A percentile compares a stretch with the other conserved stretches of the same genome.
Conservation (phyloP, 1,140 invertebrate species). For the Bombus turneri region DNA sequence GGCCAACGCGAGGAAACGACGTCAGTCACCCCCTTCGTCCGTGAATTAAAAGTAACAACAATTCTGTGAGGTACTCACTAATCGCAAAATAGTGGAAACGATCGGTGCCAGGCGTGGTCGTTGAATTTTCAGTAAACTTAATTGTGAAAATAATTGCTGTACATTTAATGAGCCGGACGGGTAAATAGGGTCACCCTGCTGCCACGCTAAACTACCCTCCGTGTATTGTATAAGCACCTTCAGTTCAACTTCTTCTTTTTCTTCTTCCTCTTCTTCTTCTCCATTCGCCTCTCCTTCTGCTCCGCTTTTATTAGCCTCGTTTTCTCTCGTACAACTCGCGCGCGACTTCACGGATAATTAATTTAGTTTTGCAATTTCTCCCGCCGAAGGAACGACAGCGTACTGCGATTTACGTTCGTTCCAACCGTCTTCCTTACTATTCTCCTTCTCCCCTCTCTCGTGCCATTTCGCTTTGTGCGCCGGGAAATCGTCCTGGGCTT, state of each 20-base stretch:
- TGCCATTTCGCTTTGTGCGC: slow-evolving; percentile 16
- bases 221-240: slow-evolving; percentile 49
- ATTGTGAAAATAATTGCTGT: slow-evolving; percentile 61
- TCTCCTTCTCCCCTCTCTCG: slow-evolving; percentile 4
- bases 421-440: neutral
- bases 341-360: slow-evolving; percentile 76
- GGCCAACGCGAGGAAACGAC: neutral
- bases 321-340: slow-evolving; percentile 64
- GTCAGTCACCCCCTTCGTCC: neutral
- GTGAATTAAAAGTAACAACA: neutral
- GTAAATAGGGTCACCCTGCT: slow-evolving; percentile 35
- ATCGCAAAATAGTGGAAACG: neutral
- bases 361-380: slow-evolving; percentile 77
- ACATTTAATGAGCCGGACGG: slow-evolving; percentile 53
- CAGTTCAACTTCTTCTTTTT: neutral
- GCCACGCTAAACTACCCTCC: slow-evolving; percentile 51
- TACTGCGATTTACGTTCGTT: slow-evolving; percentile 55
- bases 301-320: slow-evolving; percentile 69
- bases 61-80: neutral
- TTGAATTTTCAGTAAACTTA: slow-evolving; percentile 23
- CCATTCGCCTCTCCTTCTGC: slow-evolving; percentile 7
- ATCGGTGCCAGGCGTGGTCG: neutral
- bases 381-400: slow-evolving; percentile 68
- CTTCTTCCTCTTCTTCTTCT: neutral
- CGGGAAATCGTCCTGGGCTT: slow-evolving; percentile 33